These are phyloP conservation scores for Percina caprodes DNA, from an alignment of 2,113 vertebrate genomes.

Conservation along the genomic window DNA sequence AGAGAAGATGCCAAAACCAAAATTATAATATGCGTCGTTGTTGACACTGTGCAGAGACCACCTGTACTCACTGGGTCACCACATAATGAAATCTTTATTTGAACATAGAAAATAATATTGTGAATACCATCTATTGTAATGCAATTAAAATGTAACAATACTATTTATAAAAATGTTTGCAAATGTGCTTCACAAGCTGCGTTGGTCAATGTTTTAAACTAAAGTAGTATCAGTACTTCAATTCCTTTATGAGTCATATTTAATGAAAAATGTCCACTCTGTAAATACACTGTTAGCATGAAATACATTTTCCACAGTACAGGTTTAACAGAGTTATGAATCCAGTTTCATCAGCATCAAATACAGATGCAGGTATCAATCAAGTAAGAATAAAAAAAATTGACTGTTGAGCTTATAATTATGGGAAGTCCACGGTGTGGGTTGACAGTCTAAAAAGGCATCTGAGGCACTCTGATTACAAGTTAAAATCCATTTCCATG, in stretches of 20 bases:
- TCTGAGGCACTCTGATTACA: too few species aligned
- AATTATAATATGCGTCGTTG: background rate
- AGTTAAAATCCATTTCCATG: too few species aligned
- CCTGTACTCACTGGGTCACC: background rate
- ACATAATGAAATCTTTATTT: background rate
- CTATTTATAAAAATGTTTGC: background rate
- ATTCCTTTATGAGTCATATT: background rate
- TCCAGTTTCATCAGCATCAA: background rate
- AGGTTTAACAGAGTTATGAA: background rate
- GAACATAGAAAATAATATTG: background rate
- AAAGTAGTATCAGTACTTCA: background rate
- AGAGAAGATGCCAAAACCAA: slow-evolving; percentile 24
- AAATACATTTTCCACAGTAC: background rate
- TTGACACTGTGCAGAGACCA: slow-evolving; percentile 11
- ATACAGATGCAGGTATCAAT: too few species aligned
- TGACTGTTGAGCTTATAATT: too few species aligned
- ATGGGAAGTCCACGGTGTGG: too few species aligned
- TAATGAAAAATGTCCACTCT: background rate
- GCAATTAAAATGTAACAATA: background rate
- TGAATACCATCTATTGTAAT: background rate
- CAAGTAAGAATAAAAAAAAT: too few species aligned
- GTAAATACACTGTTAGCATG: background rate
- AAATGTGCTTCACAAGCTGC: background rate
- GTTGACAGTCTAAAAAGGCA: too few species aligned
- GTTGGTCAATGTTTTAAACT: background rate